A percentile compares a stretch with the other conserved stretches of the same genome.
phyloP scores from a whole-genome alignment of 2,888 invertebrate genomes.

The Nycteola revayana region DNA sequence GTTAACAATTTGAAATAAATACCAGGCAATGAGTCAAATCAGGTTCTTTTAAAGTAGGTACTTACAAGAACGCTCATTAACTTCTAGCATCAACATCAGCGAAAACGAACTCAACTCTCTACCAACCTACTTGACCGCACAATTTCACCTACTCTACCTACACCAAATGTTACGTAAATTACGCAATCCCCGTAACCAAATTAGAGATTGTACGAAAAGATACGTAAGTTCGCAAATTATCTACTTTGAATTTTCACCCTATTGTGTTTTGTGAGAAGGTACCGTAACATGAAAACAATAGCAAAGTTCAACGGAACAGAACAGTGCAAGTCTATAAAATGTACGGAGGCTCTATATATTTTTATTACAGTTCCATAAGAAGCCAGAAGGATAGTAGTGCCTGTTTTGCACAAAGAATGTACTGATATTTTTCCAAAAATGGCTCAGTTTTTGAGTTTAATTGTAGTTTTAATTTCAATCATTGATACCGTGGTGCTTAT shows the following conservation, averaged over 20 bases:
- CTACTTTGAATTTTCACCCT: slow-evolving; percentile 75
- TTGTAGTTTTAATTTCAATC: slow-evolving; percentile 34
- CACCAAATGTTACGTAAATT: slow-evolving; percentile 49
- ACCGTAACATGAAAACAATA: slow-evolving; percentile 77
- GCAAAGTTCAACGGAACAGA: slow-evolving; percentile 79
- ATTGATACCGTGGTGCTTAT: slow-evolving; percentile 57
- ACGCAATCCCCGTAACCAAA: slow-evolving; percentile 45
- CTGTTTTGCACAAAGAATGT: slow-evolving; percentile 18
- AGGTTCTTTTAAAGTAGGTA: no score
- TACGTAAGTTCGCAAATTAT: slow-evolving; percentile 61
- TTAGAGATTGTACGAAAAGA: slow-evolving; percentile 62
- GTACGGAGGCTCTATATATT: slow-evolving; percentile 53
- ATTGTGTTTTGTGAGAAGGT: slow-evolving; percentile 74
- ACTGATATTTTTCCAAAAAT: slow-evolving; percentile 17
- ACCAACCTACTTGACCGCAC: slow-evolving; percentile 3
- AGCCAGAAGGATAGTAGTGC: slow-evolving; percentile 51
- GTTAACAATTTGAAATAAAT: no score
- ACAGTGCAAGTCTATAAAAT: slow-evolving; percentile 78
- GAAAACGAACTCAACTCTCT: no score
- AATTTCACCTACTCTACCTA: slow-evolving; percentile 17
- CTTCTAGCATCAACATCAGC: no score
- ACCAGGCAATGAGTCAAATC: no score
- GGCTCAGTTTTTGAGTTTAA: slow-evolving; percentile 15
- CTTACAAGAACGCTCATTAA: no score
- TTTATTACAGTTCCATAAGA: slow-evolving; percentile 59